Conservation (phyloP, 1,140 invertebrate genomes). For the Ridgeia piscesae region DNA sequence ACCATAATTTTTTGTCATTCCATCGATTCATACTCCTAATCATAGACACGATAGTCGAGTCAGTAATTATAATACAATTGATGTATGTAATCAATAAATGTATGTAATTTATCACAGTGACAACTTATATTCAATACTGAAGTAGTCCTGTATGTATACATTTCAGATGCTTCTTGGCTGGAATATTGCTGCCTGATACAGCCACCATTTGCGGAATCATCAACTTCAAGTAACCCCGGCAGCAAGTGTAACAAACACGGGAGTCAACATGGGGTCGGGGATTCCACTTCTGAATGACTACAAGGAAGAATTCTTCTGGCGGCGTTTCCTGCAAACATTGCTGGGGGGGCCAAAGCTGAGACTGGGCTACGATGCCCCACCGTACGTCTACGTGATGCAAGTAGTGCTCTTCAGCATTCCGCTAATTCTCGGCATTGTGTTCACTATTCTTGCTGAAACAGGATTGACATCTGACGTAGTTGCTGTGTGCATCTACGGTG, state of each 20-base stretch:
- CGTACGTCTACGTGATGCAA: constrained; percentile 54
- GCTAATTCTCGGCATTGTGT: constrained; percentile 40
- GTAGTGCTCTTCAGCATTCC: constrained; percentile 48
- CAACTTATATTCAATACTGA: too few relatives aligned
- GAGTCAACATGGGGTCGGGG: constrained; percentile 47
- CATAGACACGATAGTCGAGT: too few relatives aligned
- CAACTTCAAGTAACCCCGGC: background rate
- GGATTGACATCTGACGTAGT: constrained; percentile 35
- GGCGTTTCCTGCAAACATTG: constrained; percentile 57
- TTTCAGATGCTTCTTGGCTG: background rate
- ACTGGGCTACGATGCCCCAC: constrained; percentile 47
- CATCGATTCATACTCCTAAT: too few relatives aligned
- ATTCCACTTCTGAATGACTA: constrained; percentile 60
- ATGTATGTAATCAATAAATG: too few relatives aligned
- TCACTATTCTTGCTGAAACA: constrained; percentile 42
- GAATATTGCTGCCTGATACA: background rate
- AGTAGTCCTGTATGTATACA: background rate
- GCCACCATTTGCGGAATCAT: background rate
- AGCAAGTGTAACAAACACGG: background rate
- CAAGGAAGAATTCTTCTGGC: constrained; percentile 57
- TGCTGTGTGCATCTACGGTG: constrained; percentile 39
- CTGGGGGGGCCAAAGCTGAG: constrained; percentile 55
- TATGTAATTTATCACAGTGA: too few relatives aligned
- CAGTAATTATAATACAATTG: too few relatives aligned
- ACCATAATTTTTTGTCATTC: too few relatives aligned